Evolutionary conservation across 2,797 vertebrate genomes (phyloP), one percentile per base, ranked within the genome.

Genomic region (Pantherophis alleghaniensis): DNA sequence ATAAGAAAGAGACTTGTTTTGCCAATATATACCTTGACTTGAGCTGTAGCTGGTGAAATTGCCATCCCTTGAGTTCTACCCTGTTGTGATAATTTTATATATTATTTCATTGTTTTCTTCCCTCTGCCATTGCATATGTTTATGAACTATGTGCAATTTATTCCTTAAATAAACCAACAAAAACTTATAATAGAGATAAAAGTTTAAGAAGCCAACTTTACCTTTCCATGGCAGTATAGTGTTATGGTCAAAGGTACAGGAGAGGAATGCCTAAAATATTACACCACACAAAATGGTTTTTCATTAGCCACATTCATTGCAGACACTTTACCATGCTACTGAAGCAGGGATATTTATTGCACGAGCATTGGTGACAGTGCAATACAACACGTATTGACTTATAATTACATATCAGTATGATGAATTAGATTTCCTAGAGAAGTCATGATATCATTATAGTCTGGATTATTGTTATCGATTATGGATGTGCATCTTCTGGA

Each of bases 151-250:
- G 10, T 42, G 5, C 26, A 59, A 28, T 57, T 47, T 91, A 18
- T 79, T 86, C 10, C 47, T 83, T 83, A 47, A 86, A 89, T 61
- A 37, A 24, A 18, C 1, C 88, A 92, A 18, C 14, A 7, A 24
- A 87, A n/a, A 10, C 20, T 2, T 87, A 7, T 16, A 32, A 42
- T 10, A 53, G 22, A 37, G 32, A 55, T 83, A 9, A 18, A 60
- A 74, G 26, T 51, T 92, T 57, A n/a, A 56, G 55, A 22, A 89
- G 53, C 20, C 28, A 63, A 51, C 4, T 86, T 86, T 18, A 47
- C 28, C 37, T 86, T 92, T 51, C 28, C 7, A 11, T 42, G 55
- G 94, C 89, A 69, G 55, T 89, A 93, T 42, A 93, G 61, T 96
- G 93, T 94, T 56, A 93, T 92, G 95, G 87, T 10, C 88, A 93